Evolutionary conservation across 2,797 vertebrate genomes (phyloP), one percentile per base, ranked within the genome.

Genomic region (Perodicticus potto): DNA sequence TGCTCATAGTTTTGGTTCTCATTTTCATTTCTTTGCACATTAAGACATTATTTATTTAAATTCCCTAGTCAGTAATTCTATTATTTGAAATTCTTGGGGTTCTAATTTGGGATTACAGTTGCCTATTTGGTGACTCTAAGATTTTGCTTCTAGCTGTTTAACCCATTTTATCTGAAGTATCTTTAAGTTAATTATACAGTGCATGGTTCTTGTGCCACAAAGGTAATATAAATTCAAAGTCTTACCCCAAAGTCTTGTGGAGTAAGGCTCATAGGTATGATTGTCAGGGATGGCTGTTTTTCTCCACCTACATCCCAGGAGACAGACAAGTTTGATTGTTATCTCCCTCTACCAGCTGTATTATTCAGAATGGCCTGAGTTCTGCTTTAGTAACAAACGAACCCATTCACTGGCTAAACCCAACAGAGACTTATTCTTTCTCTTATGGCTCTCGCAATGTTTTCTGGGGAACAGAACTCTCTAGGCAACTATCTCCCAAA

Each of bases 401-500:
- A 0, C 87, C 43, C 29, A 70, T 23, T 40, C 22, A 0, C 7
- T 22, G 40, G 45, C 34, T 53, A 11, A 69, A n/a, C 19, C 25
- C 14, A 53, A 23, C 32, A 12, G 7, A 77, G 20, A 61, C 67
- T 76, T 20, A n/a, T 34, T 93, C 84, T 65, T 57, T 17, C 25
- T 43, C 32, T 69, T 57, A 40, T 0, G 12, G 69, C 34, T 77
- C 70, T 57, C n/a, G 20, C 29, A 22, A 55, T 17, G 32, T 40
- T 63, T 57, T 1, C 65, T 20, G 57, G 82, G 77, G 23, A 17
- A 53, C 29, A n/a, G 57, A 96, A 65, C 72, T 45, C 27, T 59
- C 32, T 49, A 12, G 85, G 34, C 25, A 32, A 22, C 5, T 0
- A 4, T 23, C 49, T 57, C 27, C 23, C 32, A 2, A 0, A 7